Percentiles rank a stretch among this genome's conserved stretches.
Conservation (phyloP, 2,113 vertebrate species). For the Tragelaphus buxtoni region DNA sequence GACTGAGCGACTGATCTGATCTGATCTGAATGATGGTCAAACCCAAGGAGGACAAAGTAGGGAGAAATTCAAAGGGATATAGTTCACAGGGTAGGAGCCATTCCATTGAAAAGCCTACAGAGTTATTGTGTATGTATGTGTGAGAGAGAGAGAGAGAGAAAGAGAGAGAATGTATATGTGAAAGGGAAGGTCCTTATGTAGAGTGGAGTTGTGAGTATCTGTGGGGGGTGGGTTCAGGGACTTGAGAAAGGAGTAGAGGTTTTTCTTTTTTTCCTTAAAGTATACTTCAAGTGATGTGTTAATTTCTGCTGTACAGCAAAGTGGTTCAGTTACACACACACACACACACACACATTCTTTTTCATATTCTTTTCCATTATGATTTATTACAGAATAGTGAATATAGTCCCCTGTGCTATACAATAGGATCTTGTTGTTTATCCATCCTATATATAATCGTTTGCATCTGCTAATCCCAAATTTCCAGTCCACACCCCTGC, state of each 20-base stretch:
- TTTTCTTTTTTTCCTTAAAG: background rate
- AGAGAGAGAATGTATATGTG: no score
- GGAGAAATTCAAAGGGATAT: background rate
- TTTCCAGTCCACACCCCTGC: background rate
- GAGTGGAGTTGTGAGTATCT: background rate
- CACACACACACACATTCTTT: background rate
- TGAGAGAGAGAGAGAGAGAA: background rate
- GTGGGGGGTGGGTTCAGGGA: background rate
- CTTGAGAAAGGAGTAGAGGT: background rate
- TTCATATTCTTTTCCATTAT: background rate
- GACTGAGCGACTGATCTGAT: no score
- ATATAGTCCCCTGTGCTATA: background rate
- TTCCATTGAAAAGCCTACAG: background rate
- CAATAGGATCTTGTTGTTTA: background rate
- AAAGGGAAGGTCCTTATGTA: background rate
- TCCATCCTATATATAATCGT: background rate
- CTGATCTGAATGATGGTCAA: background rate
- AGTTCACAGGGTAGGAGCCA: background rate
- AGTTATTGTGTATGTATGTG: background rate
- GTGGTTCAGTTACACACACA: background rate
- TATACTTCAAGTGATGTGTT: background rate
- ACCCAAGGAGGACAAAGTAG: background rate
- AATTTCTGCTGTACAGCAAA: background rate
- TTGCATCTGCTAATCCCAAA: background rate
- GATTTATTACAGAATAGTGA: background rate